These are phyloP conservation scores for Drosophila colorata DNA, from an alignment of 2,888 invertebrate species.

Conservation along the genomic window DNA sequence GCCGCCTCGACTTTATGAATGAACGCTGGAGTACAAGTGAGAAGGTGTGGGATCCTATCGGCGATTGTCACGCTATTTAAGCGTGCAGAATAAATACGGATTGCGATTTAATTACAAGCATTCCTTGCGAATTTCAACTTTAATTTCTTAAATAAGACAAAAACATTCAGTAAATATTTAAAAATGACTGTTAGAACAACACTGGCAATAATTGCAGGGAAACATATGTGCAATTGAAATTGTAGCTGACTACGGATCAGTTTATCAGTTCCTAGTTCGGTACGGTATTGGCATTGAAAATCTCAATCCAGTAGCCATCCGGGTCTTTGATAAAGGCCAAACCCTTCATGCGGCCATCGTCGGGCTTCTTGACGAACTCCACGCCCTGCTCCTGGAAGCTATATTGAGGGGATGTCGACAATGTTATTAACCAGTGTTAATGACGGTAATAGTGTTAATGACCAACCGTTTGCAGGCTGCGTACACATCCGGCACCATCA, in stretches of 20 bases:
- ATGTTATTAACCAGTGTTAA: background rate
- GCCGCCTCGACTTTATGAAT: slow-evolving; percentile 42
- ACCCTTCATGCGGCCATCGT: slow-evolving; percentile 97
- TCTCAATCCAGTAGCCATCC: slow-evolving; percentile 98
- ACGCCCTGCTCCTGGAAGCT: slow-evolving; percentile 93
- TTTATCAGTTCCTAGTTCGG: slow-evolving; percentile 26
- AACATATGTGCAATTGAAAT: slow-evolving; percentile 5
- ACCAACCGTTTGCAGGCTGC: slow-evolving; percentile 90
- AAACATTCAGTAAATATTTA: background rate
- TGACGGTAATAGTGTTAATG: too few species aligned
- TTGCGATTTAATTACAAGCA: slow-evolving; percentile 19
- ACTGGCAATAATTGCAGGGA: slow-evolving; percentile 22
- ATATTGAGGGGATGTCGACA: background rate
- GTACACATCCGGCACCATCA: slow-evolving; percentile 95
- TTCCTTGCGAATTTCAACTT: slow-evolving; percentile 23
- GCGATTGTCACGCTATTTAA: slow-evolving; percentile 45
- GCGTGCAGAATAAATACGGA: slow-evolving; percentile 14
- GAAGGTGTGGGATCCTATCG: background rate
- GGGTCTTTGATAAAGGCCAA: slow-evolving; percentile 98
- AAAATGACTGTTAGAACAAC: background rate
- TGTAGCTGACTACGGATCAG: slow-evolving; percentile 7
- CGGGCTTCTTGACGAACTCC: slow-evolving; percentile 94
- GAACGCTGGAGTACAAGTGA: slow-evolving; percentile 14
- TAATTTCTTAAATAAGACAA: slow-evolving; percentile 17
- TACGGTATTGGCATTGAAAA: slow-evolving; percentile 87